A percentile compares a stretch with the other conserved stretches of the same genome.
These are phyloP conservation scores for Coelopa pilipes DNA, from an alignment of 2,888 invertebrate genomes.

Conservation along the genomic window DNA sequence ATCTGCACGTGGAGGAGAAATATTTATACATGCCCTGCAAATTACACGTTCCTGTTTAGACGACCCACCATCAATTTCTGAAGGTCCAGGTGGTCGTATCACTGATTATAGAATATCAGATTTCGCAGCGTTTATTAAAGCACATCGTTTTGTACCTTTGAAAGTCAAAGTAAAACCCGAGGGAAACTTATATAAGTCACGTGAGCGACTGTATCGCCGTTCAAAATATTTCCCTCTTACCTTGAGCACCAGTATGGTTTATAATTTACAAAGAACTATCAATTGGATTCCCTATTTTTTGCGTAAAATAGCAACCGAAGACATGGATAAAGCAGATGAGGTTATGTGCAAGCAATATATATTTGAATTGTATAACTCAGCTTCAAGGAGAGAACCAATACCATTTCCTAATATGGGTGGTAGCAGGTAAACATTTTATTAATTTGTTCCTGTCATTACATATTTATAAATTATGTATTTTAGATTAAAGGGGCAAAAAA, in stretches of 20 bases:
- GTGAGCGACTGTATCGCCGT: slow-evolving; percentile 78
- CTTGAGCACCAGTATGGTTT: slow-evolving; percentile 87
- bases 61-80: slow-evolving; percentile 94
- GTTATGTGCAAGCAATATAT: slow-evolving; percentile 87
- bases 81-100: slow-evolving; percentile 93
- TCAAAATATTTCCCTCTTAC: slow-evolving; percentile 91
- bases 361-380: slow-evolving; percentile 81
- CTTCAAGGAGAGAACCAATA: slow-evolving; percentile 84
- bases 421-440: slow-evolving; percentile 66
- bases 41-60: slow-evolving; percentile 88
- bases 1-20: slow-evolving; percentile 94
- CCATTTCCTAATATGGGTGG: slow-evolving; percentile 77
- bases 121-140: slow-evolving; percentile 88
- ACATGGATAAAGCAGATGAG: slow-evolving; percentile 86
- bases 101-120: slow-evolving; percentile 89
- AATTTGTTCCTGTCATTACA: neutral
- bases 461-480: slow-evolving; percentile 7
- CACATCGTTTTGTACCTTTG: slow-evolving; percentile 81
- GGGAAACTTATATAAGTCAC: slow-evolving; percentile 71
- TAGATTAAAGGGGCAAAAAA: slow-evolving; percentile 69
- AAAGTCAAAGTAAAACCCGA: slow-evolving; percentile 67
- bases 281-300: slow-evolving; percentile 87
- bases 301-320: slow-evolving; percentile 82
- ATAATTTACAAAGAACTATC: slow-evolving; percentile 80
- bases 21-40: slow-evolving; percentile 92